Conservation (phyloP, 2,797 vertebrate species). For the Enteromius argenteus region DNA sequence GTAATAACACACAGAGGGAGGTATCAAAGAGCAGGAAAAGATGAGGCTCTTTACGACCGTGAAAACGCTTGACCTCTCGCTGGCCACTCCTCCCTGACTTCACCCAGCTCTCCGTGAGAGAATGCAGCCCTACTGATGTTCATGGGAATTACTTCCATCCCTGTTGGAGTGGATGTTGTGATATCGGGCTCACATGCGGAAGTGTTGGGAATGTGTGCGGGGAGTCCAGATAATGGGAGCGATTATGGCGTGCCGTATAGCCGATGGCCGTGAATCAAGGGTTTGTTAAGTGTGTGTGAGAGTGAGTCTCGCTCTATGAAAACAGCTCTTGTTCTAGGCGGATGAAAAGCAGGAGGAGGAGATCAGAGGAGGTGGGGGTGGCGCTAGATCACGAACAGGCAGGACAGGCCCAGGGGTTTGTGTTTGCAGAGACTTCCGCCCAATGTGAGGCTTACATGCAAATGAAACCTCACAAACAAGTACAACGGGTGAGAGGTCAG, state of each 20-base stretch:
- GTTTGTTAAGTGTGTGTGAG: slow-evolving; percentile 76
- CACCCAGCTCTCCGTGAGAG: slow-evolving; percentile 23
- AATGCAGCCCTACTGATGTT: slow-evolving; percentile 15
- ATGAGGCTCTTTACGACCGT: slow-evolving; percentile 46
- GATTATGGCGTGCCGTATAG: slow-evolving; percentile 48
- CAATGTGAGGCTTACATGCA: slow-evolving; percentile 74
- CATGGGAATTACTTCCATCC: slow-evolving; percentile 35
- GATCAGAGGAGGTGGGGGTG: slow-evolving; percentile 37
- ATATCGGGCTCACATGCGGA: slow-evolving; percentile 43
- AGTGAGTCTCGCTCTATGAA: slow-evolving; percentile 76
- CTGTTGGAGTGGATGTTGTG: slow-evolving; percentile 48
- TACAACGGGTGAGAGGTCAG: slow-evolving; percentile 73
- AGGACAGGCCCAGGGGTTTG: slow-evolving; percentile 61
- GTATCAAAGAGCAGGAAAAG: slow-evolving; percentile 43
- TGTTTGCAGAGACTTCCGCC: slow-evolving; percentile 72
- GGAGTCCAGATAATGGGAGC: slow-evolving; percentile 52
- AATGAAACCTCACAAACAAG: slow-evolving; percentile 79
- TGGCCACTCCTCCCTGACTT: slow-evolving; percentile 26
- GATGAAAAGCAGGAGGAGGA: slow-evolving; percentile 46
- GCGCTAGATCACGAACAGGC: slow-evolving; percentile 56
- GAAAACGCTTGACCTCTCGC: slow-evolving; percentile 37
- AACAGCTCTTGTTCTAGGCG: slow-evolving; percentile 75
- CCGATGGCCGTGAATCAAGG: slow-evolving; percentile 72
- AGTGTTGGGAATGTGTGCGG: slow-evolving; percentile 46
- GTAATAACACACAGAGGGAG: slow-evolving; percentile 41